phyloP scores from a whole-genome alignment of 1,140 invertebrate genomes.

The Matsumurasca onukii region DNA sequence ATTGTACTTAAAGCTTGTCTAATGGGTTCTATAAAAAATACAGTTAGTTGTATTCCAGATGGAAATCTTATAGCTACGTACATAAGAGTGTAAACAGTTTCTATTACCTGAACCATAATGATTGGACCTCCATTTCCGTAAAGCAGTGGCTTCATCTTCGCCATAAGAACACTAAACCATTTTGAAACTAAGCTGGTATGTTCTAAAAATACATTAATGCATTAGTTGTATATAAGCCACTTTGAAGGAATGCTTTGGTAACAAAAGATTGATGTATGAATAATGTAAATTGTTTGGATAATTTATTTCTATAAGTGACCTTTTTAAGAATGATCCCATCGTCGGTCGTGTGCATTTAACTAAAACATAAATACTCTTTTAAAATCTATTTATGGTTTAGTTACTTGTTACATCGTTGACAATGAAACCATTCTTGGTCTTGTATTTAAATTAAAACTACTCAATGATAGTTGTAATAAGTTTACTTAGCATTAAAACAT shows the following conservation, averaged over 20 bases:
- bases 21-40: no score
- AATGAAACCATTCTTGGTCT: no score
- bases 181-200: conserved; percentile 60
- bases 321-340: background rate
- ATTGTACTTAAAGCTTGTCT: no score
- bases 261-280: background rate
- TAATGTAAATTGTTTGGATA: background rate
- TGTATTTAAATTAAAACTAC: no score
- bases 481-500: no score
- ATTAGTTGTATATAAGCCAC: background rate
- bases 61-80: no score
- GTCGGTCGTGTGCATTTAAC: background rate
- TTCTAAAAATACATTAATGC: conserved; percentile 46
- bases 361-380: background rate
- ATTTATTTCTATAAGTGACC: background rate
- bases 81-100: no score
- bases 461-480: no score
- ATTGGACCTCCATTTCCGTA: conserved; percentile 79
- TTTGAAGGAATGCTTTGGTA: background rate
- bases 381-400: no score
- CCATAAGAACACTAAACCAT: conserved; percentile 62
- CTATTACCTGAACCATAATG: conserved; percentile 80
- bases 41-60: no score
- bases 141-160: conserved; percentile 56
- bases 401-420: no score